Base-by-base conservation (phyloP, 2,113 vertebrate species). In the Caranx melampygus region DNA sequence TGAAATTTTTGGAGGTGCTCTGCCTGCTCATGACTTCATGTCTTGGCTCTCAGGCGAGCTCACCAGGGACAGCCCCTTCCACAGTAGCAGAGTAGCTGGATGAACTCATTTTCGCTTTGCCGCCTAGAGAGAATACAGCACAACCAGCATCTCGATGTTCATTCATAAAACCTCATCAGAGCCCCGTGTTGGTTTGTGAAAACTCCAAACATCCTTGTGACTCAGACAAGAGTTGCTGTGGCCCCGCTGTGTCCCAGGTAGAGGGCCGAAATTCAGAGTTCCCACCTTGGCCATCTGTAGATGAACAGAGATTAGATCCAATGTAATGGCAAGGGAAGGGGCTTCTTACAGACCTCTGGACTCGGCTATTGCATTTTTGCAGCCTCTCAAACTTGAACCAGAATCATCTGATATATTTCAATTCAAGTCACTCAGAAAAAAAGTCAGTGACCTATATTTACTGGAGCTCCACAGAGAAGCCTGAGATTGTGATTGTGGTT, bases 71-170 rank as follows among this genome's bases (percentile, higher is more conserved):
- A 68, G 47, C 65, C 68, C 79, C 79, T 75, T 92, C 81, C 63
- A 84, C 90, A 84, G 91, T 90, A 92, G 91, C 93, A 73, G 82
- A 87, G 77, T 91, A 90, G 89, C 83, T 89, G 83, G 85, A 90
- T 91, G 89, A 87, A 86, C 77, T 89, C 77, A 89, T 88, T 89
- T 85, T 86, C n/a, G 34, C 75, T 63, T 69, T 60, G 72, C 79
- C 12, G 71, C 79, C 77, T 62, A 1, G 62, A 70, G 65, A 86
- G 70, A 81, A 87, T 80, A 45, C 60, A 35, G 61, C 47, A 69
- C 81, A 80, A 45, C 54, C 68, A 16, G 62, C 74, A 47, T 86
- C 72, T 73, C 73, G 64, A 81, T 71, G 83, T 87, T 84, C 90
- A 91, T 93, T 90, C 90, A 91, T 83, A 90, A 90, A 89, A 82